A percentile compares a stretch with the other conserved stretches of the same genome.
phyloP scores from a whole-genome alignment of 2,888 invertebrate genomes.

The Himalopsyche kuldschensis region DNA sequence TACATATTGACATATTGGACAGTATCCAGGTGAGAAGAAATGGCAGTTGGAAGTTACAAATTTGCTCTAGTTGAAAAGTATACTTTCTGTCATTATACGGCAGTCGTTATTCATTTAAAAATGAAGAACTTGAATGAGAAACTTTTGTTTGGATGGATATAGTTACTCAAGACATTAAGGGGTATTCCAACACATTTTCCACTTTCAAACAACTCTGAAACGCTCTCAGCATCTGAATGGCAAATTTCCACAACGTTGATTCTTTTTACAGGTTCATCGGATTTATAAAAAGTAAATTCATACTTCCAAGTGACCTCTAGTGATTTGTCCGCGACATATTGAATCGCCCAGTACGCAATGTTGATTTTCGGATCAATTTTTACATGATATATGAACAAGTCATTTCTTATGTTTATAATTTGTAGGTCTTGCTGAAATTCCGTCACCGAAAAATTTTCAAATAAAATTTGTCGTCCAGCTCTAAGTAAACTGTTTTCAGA shows the following conservation, averaged over 20 bases:
- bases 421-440: background rate
- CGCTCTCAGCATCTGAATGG: background rate
- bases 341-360: background rate
- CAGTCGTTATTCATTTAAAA: background rate
- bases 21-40: no score
- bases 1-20: no score
- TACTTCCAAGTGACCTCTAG: background rate
- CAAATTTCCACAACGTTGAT: background rate
- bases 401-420: background rate
- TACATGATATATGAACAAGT: background rate
- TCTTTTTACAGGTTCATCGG: background rate
- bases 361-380: background rate
- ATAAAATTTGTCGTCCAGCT: background rate
- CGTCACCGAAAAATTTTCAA: background rate
- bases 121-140: background rate
- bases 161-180: background rate
- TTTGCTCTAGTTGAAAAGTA: background rate
- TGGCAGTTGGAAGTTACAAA: no score
- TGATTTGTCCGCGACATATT: background rate
- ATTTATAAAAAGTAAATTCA: constrained; percentile 4
- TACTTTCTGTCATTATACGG: background rate
- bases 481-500: background rate
- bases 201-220: background rate
- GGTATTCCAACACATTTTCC: constrained; percentile 2
- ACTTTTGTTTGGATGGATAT: background rate